A percentile compares a stretch with the other conserved stretches of the same genome.
phyloP scores from a whole-genome alignment of 2,888 invertebrate genomes.

The Nymphalis urticae region DNA sequence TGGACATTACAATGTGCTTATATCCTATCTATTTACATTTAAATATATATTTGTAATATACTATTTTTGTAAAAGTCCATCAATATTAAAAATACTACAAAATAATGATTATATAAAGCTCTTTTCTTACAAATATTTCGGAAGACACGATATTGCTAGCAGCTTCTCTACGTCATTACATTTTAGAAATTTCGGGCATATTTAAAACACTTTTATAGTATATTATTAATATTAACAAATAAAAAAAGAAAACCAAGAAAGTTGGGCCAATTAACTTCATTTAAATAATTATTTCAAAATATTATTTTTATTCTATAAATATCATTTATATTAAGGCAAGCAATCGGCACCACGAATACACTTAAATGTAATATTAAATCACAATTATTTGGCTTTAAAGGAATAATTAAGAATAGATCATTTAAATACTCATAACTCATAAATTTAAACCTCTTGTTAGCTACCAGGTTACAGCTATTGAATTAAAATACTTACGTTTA shows the following conservation, averaged over 20 bases:
- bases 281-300: background rate
- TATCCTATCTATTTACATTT: conserved; percentile 5
- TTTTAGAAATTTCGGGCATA: background rate
- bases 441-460: background rate
- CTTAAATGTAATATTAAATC: background rate
- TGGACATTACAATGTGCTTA: conserved; percentile 8
- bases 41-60: background rate
- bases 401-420: background rate
- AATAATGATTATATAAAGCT: background rate
- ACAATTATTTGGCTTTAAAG: conserved; percentile 8
- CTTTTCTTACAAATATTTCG: conserved; percentile 3
- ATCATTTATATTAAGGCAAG: conserved; percentile 7
- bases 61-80: background rate
- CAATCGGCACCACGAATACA: conserved; percentile 3
- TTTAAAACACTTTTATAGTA: background rate
- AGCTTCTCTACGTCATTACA: background rate
- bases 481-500: background rate
- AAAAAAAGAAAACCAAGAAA: background rate
- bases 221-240: background rate
- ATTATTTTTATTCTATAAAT: background rate
- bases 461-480: background rate
- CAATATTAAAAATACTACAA: conserved; percentile 8
- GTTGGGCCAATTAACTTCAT: background rate
- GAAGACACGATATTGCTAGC: conserved; percentile 11
- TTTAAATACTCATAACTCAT: background rate